Evolutionary conservation across 2,797 vertebrate species (phyloP).

Genomic region (Smutsia gigantea): DNA sequence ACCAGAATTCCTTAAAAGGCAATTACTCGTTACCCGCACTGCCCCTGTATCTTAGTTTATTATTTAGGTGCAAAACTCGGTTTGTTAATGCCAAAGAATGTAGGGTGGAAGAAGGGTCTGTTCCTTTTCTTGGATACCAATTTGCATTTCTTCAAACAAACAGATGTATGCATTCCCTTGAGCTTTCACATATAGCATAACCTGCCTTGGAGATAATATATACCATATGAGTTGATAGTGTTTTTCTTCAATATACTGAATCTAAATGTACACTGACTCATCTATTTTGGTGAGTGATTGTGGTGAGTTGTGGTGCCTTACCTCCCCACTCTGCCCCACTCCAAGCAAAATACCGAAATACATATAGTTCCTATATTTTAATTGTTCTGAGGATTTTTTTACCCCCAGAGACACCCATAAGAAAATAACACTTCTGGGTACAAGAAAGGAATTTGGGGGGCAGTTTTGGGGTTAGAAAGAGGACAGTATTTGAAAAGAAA

Average conservation of each 20-base stretch:
- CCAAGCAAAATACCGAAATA: conserved; percentile 2
- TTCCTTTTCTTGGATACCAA: conserved; percentile 76
- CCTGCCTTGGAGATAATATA: conserved; percentile 59
- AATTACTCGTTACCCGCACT: not conserved
- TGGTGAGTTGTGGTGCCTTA: not conserved
- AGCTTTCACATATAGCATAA: conserved; percentile 63
- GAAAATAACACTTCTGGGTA: not conserved
- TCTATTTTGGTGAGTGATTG: conserved; percentile 30
- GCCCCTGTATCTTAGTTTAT: conserved; percentile 39
- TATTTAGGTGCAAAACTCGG: conserved; percentile 55
- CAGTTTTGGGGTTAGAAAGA: conserved; percentile 16
- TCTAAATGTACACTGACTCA: conserved; percentile 45
- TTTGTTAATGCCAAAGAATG: conserved; percentile 52
- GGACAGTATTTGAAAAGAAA: conserved; percentile 1
- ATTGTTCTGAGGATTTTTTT: not conserved
- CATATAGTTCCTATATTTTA: not conserved
- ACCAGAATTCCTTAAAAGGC: conserved; percentile 45
- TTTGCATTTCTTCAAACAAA: conserved; percentile 79
- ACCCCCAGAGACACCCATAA: not conserved
- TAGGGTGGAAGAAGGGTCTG: conserved; percentile 67
- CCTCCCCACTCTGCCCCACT: not conserved
- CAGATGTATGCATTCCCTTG: conserved; percentile 75
- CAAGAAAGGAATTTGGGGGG: not conserved
- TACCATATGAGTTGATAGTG: conserved; percentile 33
- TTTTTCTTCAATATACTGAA: conserved; percentile 9